Conservation (phyloP, 2,888 invertebrate species). For the Cephus spinipes region DNA sequence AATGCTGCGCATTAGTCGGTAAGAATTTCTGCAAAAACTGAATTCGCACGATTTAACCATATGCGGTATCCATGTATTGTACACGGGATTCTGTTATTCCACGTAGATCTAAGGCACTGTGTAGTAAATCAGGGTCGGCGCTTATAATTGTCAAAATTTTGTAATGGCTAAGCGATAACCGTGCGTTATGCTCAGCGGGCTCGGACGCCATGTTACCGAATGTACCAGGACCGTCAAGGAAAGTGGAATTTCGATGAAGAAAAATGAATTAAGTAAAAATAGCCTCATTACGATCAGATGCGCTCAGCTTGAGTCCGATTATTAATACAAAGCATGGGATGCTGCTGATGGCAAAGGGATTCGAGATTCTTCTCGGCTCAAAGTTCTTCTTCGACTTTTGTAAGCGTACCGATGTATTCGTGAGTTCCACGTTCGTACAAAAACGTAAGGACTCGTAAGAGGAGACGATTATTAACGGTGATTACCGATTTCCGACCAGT, state of each 20-base stretch:
- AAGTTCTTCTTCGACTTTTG: conserved; percentile 22
- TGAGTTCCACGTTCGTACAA: conserved; percentile 25
- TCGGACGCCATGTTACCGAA: neutral
- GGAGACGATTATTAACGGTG: conserved; percentile 55
- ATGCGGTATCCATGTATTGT: neutral
- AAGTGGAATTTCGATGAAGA: neutral
- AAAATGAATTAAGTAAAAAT: neutral
- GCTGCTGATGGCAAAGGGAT: neutral
- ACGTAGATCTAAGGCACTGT: too few species aligned
- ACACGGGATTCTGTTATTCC: too few species aligned
- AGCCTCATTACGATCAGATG: conserved; percentile 43
- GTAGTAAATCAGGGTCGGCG: too few species aligned
- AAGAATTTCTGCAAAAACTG: neutral
- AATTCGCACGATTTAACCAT: neutral
- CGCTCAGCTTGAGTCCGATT: conserved; percentile 52
- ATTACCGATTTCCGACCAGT: conserved; percentile 61
- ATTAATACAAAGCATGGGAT: conserved; percentile 27
- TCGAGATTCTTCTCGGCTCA: conserved; percentile 24
- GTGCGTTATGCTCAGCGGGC: too few species aligned
- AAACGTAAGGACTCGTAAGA: conserved; percentile 53
- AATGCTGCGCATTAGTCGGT: neutral
- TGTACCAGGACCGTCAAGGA: neutral
- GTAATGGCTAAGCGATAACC: too few species aligned
- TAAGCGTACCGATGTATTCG: neutral
- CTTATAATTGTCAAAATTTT: too few species aligned